phyloP scores from a whole-genome alignment of 2,113 vertebrate genomes.

The Colistium nudipinnis region DNA sequence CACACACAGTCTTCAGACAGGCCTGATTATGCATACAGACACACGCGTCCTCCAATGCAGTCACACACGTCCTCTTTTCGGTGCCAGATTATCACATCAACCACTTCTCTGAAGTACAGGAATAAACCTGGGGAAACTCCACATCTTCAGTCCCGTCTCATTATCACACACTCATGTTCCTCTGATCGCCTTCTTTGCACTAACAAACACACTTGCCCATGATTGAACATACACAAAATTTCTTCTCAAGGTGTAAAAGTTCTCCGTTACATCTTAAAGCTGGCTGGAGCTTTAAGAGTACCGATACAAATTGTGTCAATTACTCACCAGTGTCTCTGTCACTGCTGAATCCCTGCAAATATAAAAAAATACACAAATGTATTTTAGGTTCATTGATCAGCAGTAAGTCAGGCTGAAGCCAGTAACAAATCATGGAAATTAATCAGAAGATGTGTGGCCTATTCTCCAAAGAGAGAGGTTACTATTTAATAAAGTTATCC shows the following conservation, averaged over 20 bases:
- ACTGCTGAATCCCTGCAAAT: slow-evolving; percentile 75
- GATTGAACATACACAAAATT: not conserved
- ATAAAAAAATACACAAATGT: slow-evolving; percentile 5
- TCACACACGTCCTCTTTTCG: slow-evolving; percentile 18
- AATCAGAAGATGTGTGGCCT: not conserved
- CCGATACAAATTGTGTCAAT: slow-evolving; percentile 12
- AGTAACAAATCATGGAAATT: not conserved
- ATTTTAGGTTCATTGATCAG: not conserved
- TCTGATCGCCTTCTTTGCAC: not conserved
- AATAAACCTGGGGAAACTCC: slow-evolving; percentile 73
- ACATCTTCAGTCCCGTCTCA: slow-evolving; percentile 42
- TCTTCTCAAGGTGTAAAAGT: not conserved
- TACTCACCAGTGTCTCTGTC: slow-evolving; percentile 73
- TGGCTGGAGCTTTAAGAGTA: not conserved
- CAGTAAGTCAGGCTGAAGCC: not conserved
- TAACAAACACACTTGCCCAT: not conserved
- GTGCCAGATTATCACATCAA: slow-evolving; percentile 35
- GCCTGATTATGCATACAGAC: not conserved
- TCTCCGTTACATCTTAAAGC: too few relatives aligned
- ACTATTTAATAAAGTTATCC: too few relatives aligned
- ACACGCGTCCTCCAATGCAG: not conserved
- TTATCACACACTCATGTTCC: slow-evolving; percentile 21
- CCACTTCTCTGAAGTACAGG: slow-evolving; percentile 56
- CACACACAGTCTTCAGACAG: not conserved
- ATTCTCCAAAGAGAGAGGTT: too few relatives aligned